phyloP scores from a whole-genome alignment of 2,797 vertebrate species.

The Melanotaenia nigrans region DNA sequence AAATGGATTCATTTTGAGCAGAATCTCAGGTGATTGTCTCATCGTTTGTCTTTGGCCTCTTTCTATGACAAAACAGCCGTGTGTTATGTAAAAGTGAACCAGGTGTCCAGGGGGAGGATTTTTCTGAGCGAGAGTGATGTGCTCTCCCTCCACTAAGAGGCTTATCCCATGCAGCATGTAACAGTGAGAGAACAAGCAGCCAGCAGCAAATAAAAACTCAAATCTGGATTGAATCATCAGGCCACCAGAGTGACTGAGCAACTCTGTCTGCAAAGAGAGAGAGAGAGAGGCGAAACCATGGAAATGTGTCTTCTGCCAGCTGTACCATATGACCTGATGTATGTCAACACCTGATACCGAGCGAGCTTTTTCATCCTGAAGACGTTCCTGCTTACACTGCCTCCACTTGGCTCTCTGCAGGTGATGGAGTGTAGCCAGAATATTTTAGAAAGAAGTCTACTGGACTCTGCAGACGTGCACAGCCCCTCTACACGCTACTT shows the following conservation, averaged over 20 bases:
- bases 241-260: slow-evolving; percentile 24
- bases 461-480: too few species aligned
- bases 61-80: too few species aligned
- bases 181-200: slow-evolving; percentile 49
- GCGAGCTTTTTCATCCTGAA: too few species aligned
- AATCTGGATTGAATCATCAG: slow-evolving; percentile 60
- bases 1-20: too few species aligned
- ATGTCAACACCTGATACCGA: slow-evolving; percentile 5
- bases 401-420: too few species aligned
- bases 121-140: slow-evolving; percentile 9
- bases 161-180: slow-evolving; percentile 58
- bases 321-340: slow-evolving; percentile 15
- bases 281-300: slow-evolving; percentile 31
- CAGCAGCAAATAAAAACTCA: slow-evolving; percentile 38
- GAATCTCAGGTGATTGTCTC: too few species aligned
- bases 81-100: background rate
- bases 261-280: slow-evolving; percentile 17
- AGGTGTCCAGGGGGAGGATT: slow-evolving; percentile 5
- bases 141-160: slow-evolving; percentile 53
- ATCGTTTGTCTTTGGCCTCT: too few species aligned
- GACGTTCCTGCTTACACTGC: too few species aligned
- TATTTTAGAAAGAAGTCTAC: too few species aligned
- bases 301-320: slow-evolving; percentile 34
- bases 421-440: too few species aligned
- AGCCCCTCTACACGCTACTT: too few species aligned